Percentiles rank a stretch among this genome's conserved stretches.
Evolutionary conservation across 2,113 vertebrate genomes (phyloP).

Genomic region (Nothobranchius kuhntae): DNA sequence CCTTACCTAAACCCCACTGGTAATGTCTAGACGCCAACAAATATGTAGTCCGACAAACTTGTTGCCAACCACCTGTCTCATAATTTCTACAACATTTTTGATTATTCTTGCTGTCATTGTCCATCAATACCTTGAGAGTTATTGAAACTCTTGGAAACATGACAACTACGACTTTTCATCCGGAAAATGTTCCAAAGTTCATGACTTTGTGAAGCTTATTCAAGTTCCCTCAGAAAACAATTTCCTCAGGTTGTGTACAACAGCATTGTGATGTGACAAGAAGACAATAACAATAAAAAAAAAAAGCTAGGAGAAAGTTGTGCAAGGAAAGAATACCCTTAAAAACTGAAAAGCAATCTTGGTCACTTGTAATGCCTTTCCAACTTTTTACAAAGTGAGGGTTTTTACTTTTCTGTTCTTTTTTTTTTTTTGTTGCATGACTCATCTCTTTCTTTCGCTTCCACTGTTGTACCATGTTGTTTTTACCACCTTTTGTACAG

Average conservation of each 20-base stretch:
- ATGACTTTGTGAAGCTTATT: too few species aligned
- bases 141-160: too few species aligned
- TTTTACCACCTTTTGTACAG: too few species aligned
- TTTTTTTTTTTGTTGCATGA: background rate
- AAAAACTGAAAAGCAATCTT: background rate
- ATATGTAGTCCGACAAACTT: too few species aligned
- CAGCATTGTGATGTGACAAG: background rate
- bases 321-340: background rate
- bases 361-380: background rate
- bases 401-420: background rate
- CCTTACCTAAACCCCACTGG: too few species aligned
- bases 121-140: too few species aligned
- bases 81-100: too few species aligned
- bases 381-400: background rate
- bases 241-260: background rate
- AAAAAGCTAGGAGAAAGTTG: background rate
- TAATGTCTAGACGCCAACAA: too few species aligned
- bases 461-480: background rate
- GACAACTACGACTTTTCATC: background rate
- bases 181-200: too few species aligned
- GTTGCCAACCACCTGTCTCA: too few species aligned
- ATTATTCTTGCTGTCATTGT: too few species aligned
- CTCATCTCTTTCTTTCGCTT: conserved; percentile 11
- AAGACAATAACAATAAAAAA: background rate
- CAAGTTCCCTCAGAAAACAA: background rate